phyloP scores from a whole-genome alignment of 2,113 vertebrate species.

The Brachypodius melanocephalos region DNA sequence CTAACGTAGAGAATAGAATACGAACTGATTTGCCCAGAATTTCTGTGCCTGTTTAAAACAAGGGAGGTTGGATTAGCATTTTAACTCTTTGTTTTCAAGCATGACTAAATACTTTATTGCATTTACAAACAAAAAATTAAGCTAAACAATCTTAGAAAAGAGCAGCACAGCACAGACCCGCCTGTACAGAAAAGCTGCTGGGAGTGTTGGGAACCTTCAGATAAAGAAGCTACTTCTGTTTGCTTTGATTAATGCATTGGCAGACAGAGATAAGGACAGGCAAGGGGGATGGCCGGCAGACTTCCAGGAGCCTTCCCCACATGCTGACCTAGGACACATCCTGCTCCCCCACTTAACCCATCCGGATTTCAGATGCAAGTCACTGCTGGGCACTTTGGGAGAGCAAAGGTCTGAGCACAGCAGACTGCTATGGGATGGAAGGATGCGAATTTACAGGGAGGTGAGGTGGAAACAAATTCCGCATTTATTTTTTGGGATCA shows the following conservation, averaged over 20 bases:
- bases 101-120: slow-evolving; percentile 30
- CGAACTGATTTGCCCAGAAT: slow-evolving; percentile 82
- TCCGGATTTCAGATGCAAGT: background rate
- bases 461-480: background rate
- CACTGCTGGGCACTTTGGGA: background rate
- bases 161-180: background rate
- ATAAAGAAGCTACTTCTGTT: background rate
- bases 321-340: background rate
- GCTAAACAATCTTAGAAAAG: background rate
- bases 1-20: slow-evolving; percentile 84
- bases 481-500: background rate
- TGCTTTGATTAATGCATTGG: background rate
- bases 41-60: slow-evolving; percentile 84
- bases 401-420: background rate
- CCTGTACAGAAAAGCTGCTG: background rate
- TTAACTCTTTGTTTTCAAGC: background rate
- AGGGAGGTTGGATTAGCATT: slow-evolving; percentile 60
- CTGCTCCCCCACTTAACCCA: background rate
- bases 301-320: background rate
- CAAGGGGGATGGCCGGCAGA: fast-evolving
- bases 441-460: background rate
- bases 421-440: background rate
- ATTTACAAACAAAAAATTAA: background rate
- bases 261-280: background rate
- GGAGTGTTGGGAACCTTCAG: background rate